Evolutionary conservation across 2,113 vertebrate genomes (phyloP).

Genomic region (Pungitius pungitius): DNA sequence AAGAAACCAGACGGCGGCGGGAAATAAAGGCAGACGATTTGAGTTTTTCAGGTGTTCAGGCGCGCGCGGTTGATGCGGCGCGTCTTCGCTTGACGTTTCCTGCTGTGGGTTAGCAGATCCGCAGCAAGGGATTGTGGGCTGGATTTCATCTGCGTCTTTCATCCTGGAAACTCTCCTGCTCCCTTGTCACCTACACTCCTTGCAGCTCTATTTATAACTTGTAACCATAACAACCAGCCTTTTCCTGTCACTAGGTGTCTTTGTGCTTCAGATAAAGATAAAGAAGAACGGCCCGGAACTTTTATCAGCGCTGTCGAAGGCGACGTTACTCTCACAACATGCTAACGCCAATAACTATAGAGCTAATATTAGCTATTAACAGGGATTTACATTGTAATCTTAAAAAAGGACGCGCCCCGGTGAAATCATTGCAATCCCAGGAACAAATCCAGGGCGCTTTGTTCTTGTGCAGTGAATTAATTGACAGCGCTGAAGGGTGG

Average conservation of each 20-base stretch:
- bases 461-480: conserved; percentile 50
- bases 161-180: conserved; percentile 71
- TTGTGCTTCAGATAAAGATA: conserved; percentile 47
- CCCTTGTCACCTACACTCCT: conserved; percentile 77
- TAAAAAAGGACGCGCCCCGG: conserved; percentile 8
- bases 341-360: conserved; percentile 30
- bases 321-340: not conserved
- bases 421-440: conserved; percentile 7
- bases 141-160: conserved; percentile 75
- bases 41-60: conserved; percentile 2
- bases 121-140: conserved; percentile 72
- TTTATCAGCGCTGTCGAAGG: conserved; percentile 40
- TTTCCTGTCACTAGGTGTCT: conserved; percentile 70
- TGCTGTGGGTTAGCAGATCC: conserved; percentile 50
- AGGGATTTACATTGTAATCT: conserved; percentile 21
- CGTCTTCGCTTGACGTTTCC: conserved; percentile 14
- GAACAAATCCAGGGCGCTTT: conserved; percentile 37
- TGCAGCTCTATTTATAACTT: conserved; percentile 82
- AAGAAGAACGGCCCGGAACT: conserved; percentile 32
- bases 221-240: conserved; percentile 83
- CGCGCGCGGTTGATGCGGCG: not conserved
- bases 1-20: not conserved
- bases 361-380: conserved; percentile 21
- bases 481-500: conserved; percentile 30
- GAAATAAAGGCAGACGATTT: conserved; percentile 11